Evolutionary conservation across 2,797 vertebrate genomes (phyloP), one percentile per base, ranked within the genome.

Genomic region (Corythornis leucogaster): DNA sequence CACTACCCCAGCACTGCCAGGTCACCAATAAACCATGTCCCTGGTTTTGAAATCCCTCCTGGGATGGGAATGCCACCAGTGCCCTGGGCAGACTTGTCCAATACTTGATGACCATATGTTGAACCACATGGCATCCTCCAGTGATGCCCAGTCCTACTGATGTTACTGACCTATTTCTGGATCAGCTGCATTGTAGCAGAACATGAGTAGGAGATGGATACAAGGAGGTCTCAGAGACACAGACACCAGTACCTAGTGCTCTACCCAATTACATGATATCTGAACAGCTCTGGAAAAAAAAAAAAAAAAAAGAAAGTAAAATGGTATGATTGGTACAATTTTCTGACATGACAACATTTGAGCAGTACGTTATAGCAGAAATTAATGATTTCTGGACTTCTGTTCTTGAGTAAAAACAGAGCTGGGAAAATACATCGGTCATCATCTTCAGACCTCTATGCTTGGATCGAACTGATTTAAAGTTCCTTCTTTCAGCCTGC

Each of bases 301-400:
- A 5, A 26, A 43, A 40, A 26, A 33, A 18, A 28, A n/a, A 38
- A 38, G 12, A 6, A 26, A 26, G 43, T n/a, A 40, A 53, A 50
- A 55, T 1, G 5, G 3, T 14, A 11, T 31, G 8, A 43, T 2
- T 16, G 7, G 5, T 1, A 4, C 2, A 0, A 0, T 55, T 69
- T 87, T 43, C 25, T 30, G 4, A 9, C 9, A 17, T 15, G 28
- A 2, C 6, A 2, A 1, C 21, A 5, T 61, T 25, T 11, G 42
- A 78, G 22, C 28, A 19, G 55, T 6, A 8, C 15, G 30, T 19
- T 58, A n/a, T 22, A 48, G 15, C 13, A 25, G 64, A 67, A 46
- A 63, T 42, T 24, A 53, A 15, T 4, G 8, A 17, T 50, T 53
- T 70, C 21, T 3, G 38, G 45, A 4, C n/a, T 59, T 63, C 11